Evolutionary conservation across 1,140 invertebrate genomes (phyloP), one percentile per base, ranked within the genome.

Genomic region (Dryas iulia): DNA sequence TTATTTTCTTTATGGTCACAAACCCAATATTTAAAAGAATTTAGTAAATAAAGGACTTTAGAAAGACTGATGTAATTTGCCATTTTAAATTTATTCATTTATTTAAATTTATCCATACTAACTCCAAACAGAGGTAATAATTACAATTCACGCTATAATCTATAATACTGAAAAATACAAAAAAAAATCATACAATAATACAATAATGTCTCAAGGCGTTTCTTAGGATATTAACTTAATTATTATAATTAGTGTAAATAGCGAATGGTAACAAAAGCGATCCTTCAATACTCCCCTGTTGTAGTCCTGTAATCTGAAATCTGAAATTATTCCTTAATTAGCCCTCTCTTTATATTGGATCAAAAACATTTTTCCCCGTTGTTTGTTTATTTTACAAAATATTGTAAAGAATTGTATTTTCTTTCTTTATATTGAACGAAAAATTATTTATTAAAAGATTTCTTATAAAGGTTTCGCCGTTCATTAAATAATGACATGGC

Each of bases 261-360:
- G 79, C 80, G 83, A 82, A 57, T 66, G 60, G 63, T 60, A 82
- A 81, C 75, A 74, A 70, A 82, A 78, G 33, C 65, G 71, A 75
- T 81, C 62, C 77, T 62, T 79, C 23, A 82, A 76, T 33, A 71
- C 71, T 12, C 78, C 87, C 47, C 71, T 73, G 81, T 85, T 91
- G 84, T 82, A 91, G 79, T 90, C 87, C 85, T 91, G 87, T 85
- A 91, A 77, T 69, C 89, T 89, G 82, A 91, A 91, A 90, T 91
- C 89, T 90, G 72, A 84, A 83, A 86, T 83, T 73, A 85, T 81
- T 78, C 73, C 30, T 68, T 82, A 84, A 84, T 88, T 84, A 88
- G 68, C 24, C 25, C 28, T 47, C 21, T n/a, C 31, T 66, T 58
- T 33, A 12, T 33, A 63, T 54, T 33, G 28, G 28, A 33, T 25